Conservation (phyloP, 2,888 invertebrate species). For the Ichneumoninae sp. region DNA sequence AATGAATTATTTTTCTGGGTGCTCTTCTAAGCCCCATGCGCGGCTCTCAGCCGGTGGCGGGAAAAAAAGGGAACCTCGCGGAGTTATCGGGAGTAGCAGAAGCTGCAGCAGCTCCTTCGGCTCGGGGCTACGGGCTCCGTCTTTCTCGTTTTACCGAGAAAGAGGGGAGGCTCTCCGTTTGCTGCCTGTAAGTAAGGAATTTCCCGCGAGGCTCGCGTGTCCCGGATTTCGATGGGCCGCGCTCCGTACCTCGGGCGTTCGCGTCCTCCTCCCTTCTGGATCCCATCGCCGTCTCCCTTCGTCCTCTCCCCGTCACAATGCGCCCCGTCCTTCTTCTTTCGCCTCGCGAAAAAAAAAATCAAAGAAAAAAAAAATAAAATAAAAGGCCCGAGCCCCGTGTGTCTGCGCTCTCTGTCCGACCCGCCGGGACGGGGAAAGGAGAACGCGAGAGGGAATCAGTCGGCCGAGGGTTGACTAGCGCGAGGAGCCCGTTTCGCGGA, state of each 20-base stretch:
- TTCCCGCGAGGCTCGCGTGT: constrained; percentile 84
- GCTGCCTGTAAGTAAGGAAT: constrained; percentile 76
- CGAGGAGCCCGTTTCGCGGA: constrained; percentile 61
- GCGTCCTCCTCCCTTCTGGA: constrained; percentile 46
- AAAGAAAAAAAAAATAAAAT: background rate
- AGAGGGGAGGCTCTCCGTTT: constrained; percentile 50
- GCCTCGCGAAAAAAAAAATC: constrained; percentile 10
- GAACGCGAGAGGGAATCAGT: constrained; percentile 70
- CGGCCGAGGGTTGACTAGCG: constrained; percentile 76
- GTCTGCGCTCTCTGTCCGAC: constrained; percentile 64
- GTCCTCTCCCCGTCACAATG: constrained; percentile 4
- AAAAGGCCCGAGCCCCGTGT: background rate
- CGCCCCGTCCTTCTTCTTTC: constrained; percentile 5
- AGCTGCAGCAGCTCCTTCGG: constrained; percentile 53
- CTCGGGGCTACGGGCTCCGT: constrained; percentile 40
- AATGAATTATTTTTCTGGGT: too few species aligned
- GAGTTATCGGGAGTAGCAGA: constrained; percentile 42
- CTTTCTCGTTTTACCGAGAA: constrained; percentile 72
- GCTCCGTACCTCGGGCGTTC: constrained; percentile 67
- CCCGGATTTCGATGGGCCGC: constrained; percentile 79
- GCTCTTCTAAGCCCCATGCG: background rate
- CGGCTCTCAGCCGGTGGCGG: background rate
- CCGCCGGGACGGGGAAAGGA: background rate
- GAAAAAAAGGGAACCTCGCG: background rate
- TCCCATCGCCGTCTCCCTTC: constrained; percentile 22